These are phyloP conservation scores for Mormyrus lacerda DNA, from an alignment of 2,113 vertebrate species.

Conservation along the genomic window DNA sequence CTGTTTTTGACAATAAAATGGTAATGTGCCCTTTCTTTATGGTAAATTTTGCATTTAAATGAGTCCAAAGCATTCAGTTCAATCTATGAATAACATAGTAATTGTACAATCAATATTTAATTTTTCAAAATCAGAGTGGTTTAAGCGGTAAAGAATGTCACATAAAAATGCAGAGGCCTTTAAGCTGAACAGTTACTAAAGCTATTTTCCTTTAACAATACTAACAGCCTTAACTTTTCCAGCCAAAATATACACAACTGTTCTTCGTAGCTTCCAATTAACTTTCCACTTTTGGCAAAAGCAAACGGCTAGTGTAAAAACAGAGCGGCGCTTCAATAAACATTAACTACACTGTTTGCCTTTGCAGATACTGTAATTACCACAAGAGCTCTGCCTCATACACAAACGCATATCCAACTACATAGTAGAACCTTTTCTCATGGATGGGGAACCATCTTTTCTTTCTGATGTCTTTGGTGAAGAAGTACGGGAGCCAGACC, in stretches of 20 bases:
- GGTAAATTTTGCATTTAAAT: not conserved
- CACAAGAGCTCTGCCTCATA: not conserved
- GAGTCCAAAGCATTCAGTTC: not conserved
- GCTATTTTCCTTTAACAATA: slow-evolving; percentile 3
- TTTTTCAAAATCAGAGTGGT: not conserved
- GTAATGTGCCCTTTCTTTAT: not conserved
- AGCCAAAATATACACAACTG: not conserved
- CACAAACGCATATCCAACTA: not conserved
- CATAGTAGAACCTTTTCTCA: not conserved
- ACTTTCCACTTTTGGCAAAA: slow-evolving; percentile 9
- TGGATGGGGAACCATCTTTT: not conserved
- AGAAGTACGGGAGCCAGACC: not conserved
- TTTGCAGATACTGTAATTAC: not conserved
- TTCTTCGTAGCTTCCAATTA: not conserved
- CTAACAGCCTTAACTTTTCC: not conserved
- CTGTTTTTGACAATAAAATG: not conserved
- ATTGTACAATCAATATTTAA: not conserved
- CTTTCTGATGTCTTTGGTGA: not conserved
- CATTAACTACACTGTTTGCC: not conserved
- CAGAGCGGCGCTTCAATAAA: not conserved
- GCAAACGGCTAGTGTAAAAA: not conserved
- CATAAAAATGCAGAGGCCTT: not conserved
- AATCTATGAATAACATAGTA: not conserved
- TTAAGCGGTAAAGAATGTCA: not conserved
- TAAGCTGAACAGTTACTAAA: not conserved